These are phyloP conservation scores for Lampris incognitus DNA, from an alignment of 2,113 vertebrate genomes.

Conservation along the genomic window DNA sequence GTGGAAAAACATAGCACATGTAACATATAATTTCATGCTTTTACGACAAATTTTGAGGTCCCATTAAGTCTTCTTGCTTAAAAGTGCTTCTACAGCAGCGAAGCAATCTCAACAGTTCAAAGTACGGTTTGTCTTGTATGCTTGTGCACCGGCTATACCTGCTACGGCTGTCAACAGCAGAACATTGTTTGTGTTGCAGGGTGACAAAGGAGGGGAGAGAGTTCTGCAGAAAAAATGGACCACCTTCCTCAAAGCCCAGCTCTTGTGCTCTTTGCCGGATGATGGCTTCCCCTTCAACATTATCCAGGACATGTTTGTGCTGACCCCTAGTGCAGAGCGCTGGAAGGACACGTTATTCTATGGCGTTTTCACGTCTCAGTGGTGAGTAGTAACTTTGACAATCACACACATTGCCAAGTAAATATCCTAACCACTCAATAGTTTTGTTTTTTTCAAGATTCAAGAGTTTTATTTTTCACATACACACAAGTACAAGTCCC, in stretches of 20 bases:
- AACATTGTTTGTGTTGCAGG: slow-evolving; percentile 77
- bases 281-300: slow-evolving; percentile 97
- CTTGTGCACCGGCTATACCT: slow-evolving; percentile 46
- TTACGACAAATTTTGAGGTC: slow-evolving; percentile 28
- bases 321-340: slow-evolving; percentile 84
- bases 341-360: slow-evolving; percentile 91
- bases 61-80: slow-evolving; percentile 13
- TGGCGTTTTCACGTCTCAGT: slow-evolving; percentile 95
- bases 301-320: slow-evolving; percentile 94
- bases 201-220: slow-evolving; percentile 92
- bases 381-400: slow-evolving; percentile 79
- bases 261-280: slow-evolving; percentile 90
- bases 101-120: neutral
- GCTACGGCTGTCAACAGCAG: neutral
- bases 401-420: neutral
- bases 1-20: neutral
- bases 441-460: too few relatives aligned
- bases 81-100: neutral
- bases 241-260: slow-evolving; percentile 94
- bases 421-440: neutral
- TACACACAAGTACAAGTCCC: too few relatives aligned
- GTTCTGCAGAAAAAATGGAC: slow-evolving; percentile 98
- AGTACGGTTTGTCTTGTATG: slow-evolving; percentile 30
- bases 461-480: too few relatives aligned
- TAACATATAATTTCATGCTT: slow-evolving; percentile 36